Base-by-base conservation (phyloP, 2,888 invertebrate species). In the Aspidiotus destructor region DNA sequence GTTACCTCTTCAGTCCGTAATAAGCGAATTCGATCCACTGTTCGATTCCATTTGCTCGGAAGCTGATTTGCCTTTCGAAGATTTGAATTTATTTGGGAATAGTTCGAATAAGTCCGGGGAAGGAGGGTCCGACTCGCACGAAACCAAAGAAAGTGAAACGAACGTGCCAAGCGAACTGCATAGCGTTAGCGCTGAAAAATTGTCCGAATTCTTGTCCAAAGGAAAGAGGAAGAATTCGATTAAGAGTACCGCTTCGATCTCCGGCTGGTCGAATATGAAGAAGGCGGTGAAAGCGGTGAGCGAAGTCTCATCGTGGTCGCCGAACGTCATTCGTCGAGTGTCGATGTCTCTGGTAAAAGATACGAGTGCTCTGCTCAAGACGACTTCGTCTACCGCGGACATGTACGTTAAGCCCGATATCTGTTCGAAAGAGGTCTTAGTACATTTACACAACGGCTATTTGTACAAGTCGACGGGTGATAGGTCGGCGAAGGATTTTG, bases 401-500 rank as follows among this genome's bases (percentile, higher is more conserved):
- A 28, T 28, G 28, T 28, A 28, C 28, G 28, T 28, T 28, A 77
- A 82, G 71, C 85, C 86, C 0, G 76, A 79, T 44, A 75, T 84
- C 40, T 52, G 53, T 13, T 80, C 76, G 15, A 74, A 80, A 16
- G 77, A 76, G 60, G 76, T 79, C 69, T 77, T 80, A 5, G 79
- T 81, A 8, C 28, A 28, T 28, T 82, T 81, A 71, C 85, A 83
- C 73, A 81, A 82, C 73, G 87, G 87, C 0, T 80, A 81, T 73
- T 76, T 87, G 71, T 84, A 83, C 70, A 81, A 82, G 73, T 76
- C 75, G 2, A 58, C 61, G 44, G 77, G 77, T 0, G 77, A 76
- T n/a, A 78, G 78, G 52, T 76, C 77, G 69, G 84, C 89, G 64
- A 88, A 88, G 71, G 89, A 90, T 75, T 84, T 87, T 74, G 86